phyloP scores from a whole-genome alignment of 2,888 invertebrate genomes.

The Diplolepis rosae region DNA sequence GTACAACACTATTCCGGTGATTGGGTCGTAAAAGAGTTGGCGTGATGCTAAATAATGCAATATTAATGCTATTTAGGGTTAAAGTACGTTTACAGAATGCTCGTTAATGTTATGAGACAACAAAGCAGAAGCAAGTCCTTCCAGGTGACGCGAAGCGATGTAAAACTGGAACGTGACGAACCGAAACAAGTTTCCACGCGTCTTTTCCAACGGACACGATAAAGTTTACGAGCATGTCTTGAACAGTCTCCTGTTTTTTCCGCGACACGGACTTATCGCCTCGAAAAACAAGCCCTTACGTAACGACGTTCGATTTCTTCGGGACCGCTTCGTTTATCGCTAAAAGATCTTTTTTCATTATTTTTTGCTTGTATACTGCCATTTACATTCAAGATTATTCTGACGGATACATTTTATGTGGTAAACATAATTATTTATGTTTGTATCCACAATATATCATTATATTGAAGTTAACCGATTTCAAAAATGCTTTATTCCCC shows the following conservation, averaged over 20 bases:
- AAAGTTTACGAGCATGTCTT: constrained; percentile 56
- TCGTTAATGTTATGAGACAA: constrained; percentile 42
- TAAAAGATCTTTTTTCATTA: constrained; percentile 33
- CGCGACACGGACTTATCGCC: constrained; percentile 48
- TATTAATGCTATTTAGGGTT: constrained; percentile 25
- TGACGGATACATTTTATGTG: constrained; percentile 3
- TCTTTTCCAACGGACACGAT: constrained; percentile 53
- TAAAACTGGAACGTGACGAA: constrained; percentile 49
- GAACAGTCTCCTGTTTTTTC: constrained; percentile 43
- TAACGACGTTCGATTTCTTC: constrained; percentile 41
- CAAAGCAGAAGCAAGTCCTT: constrained; percentile 43
- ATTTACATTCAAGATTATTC: constrained; percentile 3
- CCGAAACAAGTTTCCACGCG: constrained; percentile 53
- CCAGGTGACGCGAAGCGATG: constrained; percentile 30
- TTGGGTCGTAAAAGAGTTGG: constrained; percentile 18
- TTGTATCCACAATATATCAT: no score
- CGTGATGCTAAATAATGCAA: constrained; percentile 21
- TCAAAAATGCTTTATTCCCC: no score
- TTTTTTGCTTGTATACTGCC: constrained; percentile 22
- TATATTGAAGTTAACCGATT: no score
- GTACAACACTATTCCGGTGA: constrained; percentile 15
- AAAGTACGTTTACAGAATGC: constrained; percentile 39
- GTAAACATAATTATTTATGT: not conserved
- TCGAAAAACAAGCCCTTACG: constrained; percentile 46
- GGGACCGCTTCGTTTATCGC: not conserved